Conservation (phyloP, 1,140 invertebrate species). For the Dreissena polymorpha region DNA sequence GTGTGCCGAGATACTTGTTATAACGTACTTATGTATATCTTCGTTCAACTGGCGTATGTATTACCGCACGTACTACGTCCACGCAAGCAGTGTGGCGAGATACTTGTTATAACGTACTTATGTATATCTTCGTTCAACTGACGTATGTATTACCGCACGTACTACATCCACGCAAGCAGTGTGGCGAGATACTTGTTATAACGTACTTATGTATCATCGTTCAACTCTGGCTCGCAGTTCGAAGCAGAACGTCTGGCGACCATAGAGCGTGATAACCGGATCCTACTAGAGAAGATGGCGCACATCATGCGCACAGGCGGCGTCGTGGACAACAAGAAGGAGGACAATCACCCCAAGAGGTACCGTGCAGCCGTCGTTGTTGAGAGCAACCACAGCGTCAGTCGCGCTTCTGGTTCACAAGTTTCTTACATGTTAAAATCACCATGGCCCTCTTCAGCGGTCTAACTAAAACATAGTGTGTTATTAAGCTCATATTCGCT, state of each 20-base stretch:
- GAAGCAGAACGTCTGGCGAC: constrained; percentile 70
- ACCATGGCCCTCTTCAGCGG: neutral
- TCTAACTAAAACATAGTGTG: neutral
- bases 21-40: too few species aligned
- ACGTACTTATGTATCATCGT: too few species aligned
- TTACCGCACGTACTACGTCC: too few species aligned
- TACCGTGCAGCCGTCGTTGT: constrained; percentile 24
- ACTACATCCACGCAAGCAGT: too few species aligned
- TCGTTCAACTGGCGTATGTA: too few species aligned
- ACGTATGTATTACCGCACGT: too few species aligned
- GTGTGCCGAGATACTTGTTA: too few species aligned
- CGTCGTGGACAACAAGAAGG: constrained; percentile 65
- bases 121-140: too few species aligned
- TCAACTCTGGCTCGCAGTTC: constrained; percentile 53
- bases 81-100: too few species aligned
- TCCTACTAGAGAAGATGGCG: constrained; percentile 76
- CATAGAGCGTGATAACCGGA: constrained; percentile 73
- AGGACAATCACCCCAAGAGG: constrained; percentile 68
- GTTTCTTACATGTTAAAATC: neutral
- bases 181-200: too few species aligned
- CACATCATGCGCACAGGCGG: constrained; percentile 72
- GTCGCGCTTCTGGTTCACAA: neutral
- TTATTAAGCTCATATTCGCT: too few species aligned
- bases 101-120: too few species aligned
- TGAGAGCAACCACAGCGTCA: neutral